These are phyloP conservation scores for Pissodes strobi DNA, from an alignment of 1,140 invertebrate genomes.

Conservation along the genomic window DNA sequence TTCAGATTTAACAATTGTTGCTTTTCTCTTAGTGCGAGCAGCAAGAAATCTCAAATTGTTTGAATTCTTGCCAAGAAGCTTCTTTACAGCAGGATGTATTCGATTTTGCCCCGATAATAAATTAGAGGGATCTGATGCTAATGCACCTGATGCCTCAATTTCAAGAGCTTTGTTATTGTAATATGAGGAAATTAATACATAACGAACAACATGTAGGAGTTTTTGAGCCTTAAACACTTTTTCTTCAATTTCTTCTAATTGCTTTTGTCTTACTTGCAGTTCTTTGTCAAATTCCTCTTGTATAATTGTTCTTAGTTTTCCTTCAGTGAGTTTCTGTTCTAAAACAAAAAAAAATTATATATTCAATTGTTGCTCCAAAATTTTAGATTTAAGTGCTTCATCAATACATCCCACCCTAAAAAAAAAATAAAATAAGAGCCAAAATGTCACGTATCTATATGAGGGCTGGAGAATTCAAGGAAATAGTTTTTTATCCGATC, in stretches of 20 bases:
- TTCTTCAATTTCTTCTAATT: conserved; percentile 60
- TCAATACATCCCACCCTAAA: too few species aligned
- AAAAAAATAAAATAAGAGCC: too few species aligned
- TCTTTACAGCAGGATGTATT: conserved; percentile 75
- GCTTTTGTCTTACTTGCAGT: conserved; percentile 45
- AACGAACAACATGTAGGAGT: conserved; percentile 72
- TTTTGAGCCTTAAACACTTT: conserved; percentile 65
- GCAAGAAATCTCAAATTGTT: conserved; percentile 55
- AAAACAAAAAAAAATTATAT: conserved; percentile 34
- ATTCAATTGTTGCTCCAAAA: too few species aligned
- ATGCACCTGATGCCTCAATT: conserved; percentile 41
- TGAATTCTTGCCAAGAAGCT: conserved; percentile 65
- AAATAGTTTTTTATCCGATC: too few species aligned
- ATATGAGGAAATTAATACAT: conserved; percentile 69
- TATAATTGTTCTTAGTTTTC: conserved; percentile 44
- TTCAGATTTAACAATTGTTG: conserved; percentile 17
- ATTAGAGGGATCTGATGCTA: conserved; percentile 10
- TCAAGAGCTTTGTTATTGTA: conserved; percentile 68
- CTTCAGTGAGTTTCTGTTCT: conserved; percentile 44
- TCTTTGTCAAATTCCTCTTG: conserved; percentile 50
- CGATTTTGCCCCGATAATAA: conserved; percentile 59
- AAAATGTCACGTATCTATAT: too few species aligned
- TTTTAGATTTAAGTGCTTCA: too few species aligned
- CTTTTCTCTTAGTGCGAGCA: conserved; percentile 36
- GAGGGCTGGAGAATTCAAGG: too few species aligned